Conservation (phyloP, 2,113 vertebrate species). For the Neopipo cinnamomea region DNA sequence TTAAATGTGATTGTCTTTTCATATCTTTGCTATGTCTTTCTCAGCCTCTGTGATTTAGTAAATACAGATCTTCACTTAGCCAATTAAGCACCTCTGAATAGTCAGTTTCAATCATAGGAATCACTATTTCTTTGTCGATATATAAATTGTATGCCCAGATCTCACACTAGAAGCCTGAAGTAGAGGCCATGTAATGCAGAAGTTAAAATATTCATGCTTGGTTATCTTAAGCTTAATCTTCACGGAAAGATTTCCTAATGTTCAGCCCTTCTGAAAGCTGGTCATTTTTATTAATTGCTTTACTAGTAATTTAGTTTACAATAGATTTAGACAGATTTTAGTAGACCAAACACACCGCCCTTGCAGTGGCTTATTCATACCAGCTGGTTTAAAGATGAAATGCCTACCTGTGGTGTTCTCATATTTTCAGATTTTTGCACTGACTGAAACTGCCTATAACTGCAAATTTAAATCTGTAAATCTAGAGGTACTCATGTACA, state of each 20-base stretch:
- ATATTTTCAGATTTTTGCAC: neutral
- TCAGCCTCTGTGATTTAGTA: neutral
- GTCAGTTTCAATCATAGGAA: neutral
- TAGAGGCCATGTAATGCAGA: neutral
- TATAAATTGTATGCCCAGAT: neutral
- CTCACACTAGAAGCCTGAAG: neutral
- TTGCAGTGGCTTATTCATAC: neutral
- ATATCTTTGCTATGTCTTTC: neutral
- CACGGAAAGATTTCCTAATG: neutral
- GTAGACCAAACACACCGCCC: accelerated
- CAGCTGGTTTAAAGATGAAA: neutral
- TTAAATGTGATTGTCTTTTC: neutral
- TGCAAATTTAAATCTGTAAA: neutral
- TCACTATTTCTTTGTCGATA: neutral
- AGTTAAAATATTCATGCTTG: neutral
- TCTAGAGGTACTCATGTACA: neutral
- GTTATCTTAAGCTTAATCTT: neutral
- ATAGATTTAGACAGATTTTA: neutral
- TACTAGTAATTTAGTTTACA: neutral
- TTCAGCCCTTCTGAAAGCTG: neutral
- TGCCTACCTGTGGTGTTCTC: accelerated
- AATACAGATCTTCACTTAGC: neutral
- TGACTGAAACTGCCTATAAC: neutral
- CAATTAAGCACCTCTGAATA: neutral
- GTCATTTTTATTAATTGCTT: neutral